Conservation (phyloP, 2,888 invertebrate species). For the Lucinisca nassula region DNA sequence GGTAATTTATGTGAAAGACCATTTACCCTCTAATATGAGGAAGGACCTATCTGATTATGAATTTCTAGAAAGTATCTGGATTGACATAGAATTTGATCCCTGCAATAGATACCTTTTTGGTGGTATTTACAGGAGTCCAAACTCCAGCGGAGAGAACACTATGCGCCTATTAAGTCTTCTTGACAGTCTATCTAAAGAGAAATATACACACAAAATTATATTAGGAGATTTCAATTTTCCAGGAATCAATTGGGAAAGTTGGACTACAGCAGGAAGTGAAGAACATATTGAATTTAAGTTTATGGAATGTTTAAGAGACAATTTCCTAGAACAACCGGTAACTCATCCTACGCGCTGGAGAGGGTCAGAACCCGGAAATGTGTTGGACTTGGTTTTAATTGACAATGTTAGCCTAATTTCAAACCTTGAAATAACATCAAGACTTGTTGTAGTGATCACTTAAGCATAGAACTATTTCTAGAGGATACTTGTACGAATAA, state of each 20-base stretch:
- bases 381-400: background rate
- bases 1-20: constrained; percentile 9
- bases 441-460: background rate
- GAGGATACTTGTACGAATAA: background rate
- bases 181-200: background rate
- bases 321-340: background rate
- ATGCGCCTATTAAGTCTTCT: background rate
- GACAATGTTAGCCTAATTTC: background rate
- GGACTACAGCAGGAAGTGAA: constrained; percentile 9
- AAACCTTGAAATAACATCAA: background rate
- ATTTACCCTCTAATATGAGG: constrained; percentile 12
- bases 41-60: background rate
- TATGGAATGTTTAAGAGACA: constrained; percentile 11
- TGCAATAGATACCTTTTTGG: background rate
- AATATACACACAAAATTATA: background rate
- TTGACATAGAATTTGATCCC: background rate
- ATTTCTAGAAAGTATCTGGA: constrained; percentile 5
- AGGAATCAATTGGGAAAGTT: constrained; percentile 3
- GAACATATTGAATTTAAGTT: constrained; percentile 5
- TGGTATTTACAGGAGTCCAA: constrained; percentile 8
- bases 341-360: background rate
- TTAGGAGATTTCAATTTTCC: constrained; percentile 26
- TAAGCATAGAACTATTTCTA: background rate
- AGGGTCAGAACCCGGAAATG: background rate
- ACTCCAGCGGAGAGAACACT: background rate